These are phyloP conservation scores for Lophura nycthemera DNA, from an alignment of 2,113 vertebrate genomes.

Conservation along the genomic window DNA sequence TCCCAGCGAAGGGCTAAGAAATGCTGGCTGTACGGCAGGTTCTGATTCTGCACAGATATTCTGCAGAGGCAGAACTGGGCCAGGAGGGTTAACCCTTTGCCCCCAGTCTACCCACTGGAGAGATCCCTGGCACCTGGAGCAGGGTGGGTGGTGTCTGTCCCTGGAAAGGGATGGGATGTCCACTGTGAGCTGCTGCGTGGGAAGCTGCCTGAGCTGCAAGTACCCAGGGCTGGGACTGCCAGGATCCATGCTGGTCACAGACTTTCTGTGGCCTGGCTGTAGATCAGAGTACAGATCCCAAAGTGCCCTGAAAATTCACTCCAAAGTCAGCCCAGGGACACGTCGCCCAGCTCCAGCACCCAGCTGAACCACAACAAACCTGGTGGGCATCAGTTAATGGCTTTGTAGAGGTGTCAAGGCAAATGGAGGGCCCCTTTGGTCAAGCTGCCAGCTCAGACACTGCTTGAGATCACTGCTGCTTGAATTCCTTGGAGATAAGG, in stretches of 20 bases:
- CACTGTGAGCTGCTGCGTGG: not conserved
- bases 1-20: not conserved
- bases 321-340: not conserved
- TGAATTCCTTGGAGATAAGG: not conserved
- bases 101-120: not conserved
- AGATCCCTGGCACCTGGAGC: not conserved
- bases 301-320: not conserved
- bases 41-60: not conserved
- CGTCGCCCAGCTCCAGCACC: not conserved
- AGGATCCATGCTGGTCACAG: not conserved
- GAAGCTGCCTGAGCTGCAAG: not conserved
- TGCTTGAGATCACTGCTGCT: not conserved
- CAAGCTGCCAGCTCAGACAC: not conserved
- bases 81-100: not conserved
- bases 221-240: not conserved
- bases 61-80: not conserved
- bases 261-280: not conserved
- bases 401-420: not conserved
- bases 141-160: not conserved
- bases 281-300: not conserved
- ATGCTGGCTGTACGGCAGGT: not conserved
- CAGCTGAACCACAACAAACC: not conserved
- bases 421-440: not conserved
- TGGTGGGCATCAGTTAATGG: not conserved
- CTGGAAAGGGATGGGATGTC: not conserved